Percentiles rank a stretch among this genome's conserved stretches.
Evolutionary conservation across 2,113 vertebrate genomes (phyloP).

Genomic region (Coturnix japonica): DNA sequence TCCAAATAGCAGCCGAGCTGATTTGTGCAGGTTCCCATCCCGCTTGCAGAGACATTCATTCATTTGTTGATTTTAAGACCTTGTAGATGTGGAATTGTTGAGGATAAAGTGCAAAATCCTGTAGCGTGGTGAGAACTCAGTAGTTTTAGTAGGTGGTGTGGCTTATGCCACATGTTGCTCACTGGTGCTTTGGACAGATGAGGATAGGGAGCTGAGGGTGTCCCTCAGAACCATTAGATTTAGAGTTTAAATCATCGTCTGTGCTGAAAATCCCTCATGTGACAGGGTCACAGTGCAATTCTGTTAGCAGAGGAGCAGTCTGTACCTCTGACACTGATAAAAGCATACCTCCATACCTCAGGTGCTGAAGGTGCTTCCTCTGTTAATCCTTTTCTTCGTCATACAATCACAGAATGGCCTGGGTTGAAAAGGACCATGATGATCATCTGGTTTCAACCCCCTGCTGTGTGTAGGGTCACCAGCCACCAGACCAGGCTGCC

Average conservation of each 20-base stretch:
- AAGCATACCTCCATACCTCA: neutral
- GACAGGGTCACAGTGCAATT: neutral
- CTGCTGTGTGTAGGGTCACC: too few relatives aligned
- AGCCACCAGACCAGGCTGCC: too few relatives aligned
- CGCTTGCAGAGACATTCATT: neutral
- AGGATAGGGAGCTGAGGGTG: neutral
- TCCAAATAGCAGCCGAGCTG: neutral
- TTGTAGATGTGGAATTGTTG: neutral
- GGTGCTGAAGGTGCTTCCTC: neutral
- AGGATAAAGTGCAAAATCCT: neutral
- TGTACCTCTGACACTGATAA: neutral
- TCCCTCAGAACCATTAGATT: neutral
- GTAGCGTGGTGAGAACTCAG: neutral
- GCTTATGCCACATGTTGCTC: accelerated
- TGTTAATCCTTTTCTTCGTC: neutral
- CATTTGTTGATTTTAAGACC: neutral
- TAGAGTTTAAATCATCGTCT: neutral
- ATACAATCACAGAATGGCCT: too few relatives aligned
- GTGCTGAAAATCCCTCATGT: neutral
- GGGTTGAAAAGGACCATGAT: too few relatives aligned
- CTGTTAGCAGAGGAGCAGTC: neutral
- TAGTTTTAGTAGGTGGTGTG: neutral
- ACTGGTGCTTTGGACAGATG: neutral
- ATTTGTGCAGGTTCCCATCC: neutral
- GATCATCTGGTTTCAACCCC: too few relatives aligned